Base-by-base conservation (phyloP, 2,113 vertebrate species). In the Lutjanus erythropterus region DNA sequence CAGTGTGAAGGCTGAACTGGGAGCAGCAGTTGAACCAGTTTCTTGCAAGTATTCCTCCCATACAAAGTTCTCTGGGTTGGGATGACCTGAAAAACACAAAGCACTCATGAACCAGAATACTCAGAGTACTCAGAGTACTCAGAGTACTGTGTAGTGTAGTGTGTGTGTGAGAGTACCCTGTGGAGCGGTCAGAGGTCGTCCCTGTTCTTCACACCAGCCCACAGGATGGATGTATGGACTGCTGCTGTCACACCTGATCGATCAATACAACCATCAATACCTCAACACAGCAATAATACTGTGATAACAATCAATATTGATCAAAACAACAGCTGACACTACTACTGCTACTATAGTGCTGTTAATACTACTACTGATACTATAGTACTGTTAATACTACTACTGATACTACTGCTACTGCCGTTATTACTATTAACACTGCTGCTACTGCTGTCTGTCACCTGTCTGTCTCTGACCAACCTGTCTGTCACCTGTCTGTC, bases 41-140 rank as follows among this genome's bases (percentile, higher is more conserved):
- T 97, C 95, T 88, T 96, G 94, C 77, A 97, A 92, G 76, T 97
- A 97, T 3, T 95, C 94, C 67, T 96, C 96, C 97, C 97, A 97
- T 5, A 93, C 86, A 85, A 97, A 97, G 73, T 67, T 86, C 89
- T 95, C 95, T 55, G 95, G 94, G 82, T 95, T 94, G 5, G 93
- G 95, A 80, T 96, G 94, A 81, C 95, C 96, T 94, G 29, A 49
- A 78, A 69, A 64, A 82, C 4, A 79, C n/a, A 27, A 37, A 19
- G 29, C 7, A 49, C 37, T 19, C 7, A 9, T 31, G 16, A 56
- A 18, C n/a, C 10, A 5, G 7, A 10, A 33, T 55, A 55, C 19
- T 27, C 39, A 15, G 25, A 67, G 29, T 27, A 53, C 16, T 18
- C 46, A 47, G 19, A n/a, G 23, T 44, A 60, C 27, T 23, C 35